Percentiles rank a stretch among this genome's conserved stretches.
These are phyloP conservation scores for Melanotus villosus DNA, from an alignment of 2,888 invertebrate genomes.

Conservation along the genomic window DNA sequence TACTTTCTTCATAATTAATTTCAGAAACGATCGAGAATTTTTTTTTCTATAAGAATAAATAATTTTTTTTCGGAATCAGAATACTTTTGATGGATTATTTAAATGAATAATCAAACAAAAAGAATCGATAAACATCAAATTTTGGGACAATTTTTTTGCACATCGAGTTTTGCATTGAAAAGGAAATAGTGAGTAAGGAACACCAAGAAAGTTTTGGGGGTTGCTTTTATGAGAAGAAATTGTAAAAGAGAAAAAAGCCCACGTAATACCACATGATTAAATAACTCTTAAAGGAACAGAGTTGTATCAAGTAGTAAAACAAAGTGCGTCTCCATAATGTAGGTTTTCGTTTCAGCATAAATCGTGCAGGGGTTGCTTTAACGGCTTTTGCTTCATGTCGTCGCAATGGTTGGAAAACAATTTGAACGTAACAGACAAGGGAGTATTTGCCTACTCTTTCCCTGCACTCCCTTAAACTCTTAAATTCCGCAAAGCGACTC, in stretches of 20 bases:
- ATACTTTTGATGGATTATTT: no score
- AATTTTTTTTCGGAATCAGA: no score
- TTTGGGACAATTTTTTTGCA: no score
- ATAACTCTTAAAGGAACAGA: background rate
- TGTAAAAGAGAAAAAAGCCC: background rate
- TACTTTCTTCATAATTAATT: no score
- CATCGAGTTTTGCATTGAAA: no score
- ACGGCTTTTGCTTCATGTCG: conserved; percentile 21
- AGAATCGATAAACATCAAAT: no score
- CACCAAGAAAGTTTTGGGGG: no score
- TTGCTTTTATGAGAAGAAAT: background rate
- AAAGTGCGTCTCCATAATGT: background rate
- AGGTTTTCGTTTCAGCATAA: conserved; percentile 12
- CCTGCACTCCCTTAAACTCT: conserved; percentile 45
- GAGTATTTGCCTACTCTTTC: conserved; percentile 37
- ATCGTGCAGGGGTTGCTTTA: conserved; percentile 1
- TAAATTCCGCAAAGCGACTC: conserved; percentile 51
- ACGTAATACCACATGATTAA: background rate
- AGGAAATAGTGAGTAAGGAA: no score
- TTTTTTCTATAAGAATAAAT: no score
- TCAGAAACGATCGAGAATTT: no score
- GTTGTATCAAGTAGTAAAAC: conserved; percentile 8
- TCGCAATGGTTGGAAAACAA: conserved; percentile 38
- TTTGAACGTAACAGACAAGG: conserved; percentile 42
- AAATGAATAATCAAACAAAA: no score